These are phyloP conservation scores for Petroica traversi DNA, from an alignment of 2,113 vertebrate species.

Conservation along the genomic window DNA sequence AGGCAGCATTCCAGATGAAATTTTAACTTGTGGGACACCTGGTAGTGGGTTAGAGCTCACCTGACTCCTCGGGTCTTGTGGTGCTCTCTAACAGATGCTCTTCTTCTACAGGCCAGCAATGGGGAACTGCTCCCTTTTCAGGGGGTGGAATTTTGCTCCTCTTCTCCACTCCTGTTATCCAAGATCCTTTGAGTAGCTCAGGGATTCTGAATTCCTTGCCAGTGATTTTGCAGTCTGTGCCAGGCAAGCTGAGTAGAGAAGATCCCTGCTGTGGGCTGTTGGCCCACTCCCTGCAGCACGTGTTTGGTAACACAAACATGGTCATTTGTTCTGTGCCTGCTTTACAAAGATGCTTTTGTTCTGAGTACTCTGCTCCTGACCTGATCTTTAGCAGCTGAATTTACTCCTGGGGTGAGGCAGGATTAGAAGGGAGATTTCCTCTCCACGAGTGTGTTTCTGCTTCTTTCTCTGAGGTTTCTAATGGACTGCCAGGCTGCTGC, in stretches of 20 bases:
- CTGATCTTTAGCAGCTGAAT: background rate
- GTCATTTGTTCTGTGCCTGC: background rate
- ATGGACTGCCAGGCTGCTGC: background rate
- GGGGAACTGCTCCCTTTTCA: background rate
- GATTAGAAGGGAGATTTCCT: background rate
- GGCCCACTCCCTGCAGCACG: background rate
- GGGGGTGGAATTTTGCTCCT: background rate
- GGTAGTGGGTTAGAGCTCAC: background rate
- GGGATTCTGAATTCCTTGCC: background rate
- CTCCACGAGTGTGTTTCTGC: accelerated
- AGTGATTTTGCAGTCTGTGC: background rate
- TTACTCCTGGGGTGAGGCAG: background rate
- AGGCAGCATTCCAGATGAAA: background rate
- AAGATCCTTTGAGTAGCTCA: background rate
- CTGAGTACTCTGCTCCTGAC: background rate
- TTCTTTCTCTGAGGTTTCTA: background rate
- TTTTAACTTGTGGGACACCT: background rate
- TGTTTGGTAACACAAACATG: background rate
- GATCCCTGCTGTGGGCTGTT: background rate
- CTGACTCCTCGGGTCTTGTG: background rate
- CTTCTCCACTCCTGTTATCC: background rate
- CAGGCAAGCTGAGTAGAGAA: background rate
- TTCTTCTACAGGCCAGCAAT: background rate
- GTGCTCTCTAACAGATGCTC: background rate
- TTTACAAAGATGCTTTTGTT: background rate